Evolutionary conservation across 2,797 vertebrate genomes (phyloP).

Genomic region (Dendrocincla fuliginosa): DNA sequence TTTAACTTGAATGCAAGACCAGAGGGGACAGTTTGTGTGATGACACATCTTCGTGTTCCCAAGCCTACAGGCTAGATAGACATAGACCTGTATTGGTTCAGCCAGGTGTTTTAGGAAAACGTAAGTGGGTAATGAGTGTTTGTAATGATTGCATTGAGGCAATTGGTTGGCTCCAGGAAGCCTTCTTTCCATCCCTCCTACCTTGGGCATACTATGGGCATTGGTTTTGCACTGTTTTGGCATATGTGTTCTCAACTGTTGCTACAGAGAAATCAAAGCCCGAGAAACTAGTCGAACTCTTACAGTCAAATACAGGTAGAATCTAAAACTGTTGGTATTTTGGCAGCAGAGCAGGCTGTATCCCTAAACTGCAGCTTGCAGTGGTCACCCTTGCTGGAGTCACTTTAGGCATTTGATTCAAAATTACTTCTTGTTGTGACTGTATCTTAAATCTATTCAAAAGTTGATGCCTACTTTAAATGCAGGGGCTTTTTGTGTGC

Average conservation of each 20-base stretch:
- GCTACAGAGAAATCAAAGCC: not conserved
- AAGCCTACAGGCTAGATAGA: not conserved
- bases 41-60: not conserved
- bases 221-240: not conserved
- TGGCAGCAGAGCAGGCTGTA: not conserved
- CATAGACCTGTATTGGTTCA: fast-evolving
- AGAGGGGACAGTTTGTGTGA: not conserved
- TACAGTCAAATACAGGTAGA: not conserved
- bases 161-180: not conserved
- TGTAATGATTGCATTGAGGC: not conserved
- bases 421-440: not conserved
- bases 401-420: not conserved
- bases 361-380: not conserved
- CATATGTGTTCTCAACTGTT: not conserved
- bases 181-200: not conserved
- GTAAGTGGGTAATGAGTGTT: fast-evolving
- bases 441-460: not conserved
- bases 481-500: not conserved
- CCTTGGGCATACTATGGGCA: not conserved
- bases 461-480: not conserved
- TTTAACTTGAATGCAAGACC: not conserved
- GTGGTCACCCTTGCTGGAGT: not conserved
- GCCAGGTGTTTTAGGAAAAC: not conserved
- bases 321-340: not conserved
- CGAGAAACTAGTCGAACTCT: not conserved